Percentiles rank a stretch among this genome's conserved stretches.
phyloP scores from a whole-genome alignment of 2,113 vertebrate species.

The Callithrix jacchus region DNA sequence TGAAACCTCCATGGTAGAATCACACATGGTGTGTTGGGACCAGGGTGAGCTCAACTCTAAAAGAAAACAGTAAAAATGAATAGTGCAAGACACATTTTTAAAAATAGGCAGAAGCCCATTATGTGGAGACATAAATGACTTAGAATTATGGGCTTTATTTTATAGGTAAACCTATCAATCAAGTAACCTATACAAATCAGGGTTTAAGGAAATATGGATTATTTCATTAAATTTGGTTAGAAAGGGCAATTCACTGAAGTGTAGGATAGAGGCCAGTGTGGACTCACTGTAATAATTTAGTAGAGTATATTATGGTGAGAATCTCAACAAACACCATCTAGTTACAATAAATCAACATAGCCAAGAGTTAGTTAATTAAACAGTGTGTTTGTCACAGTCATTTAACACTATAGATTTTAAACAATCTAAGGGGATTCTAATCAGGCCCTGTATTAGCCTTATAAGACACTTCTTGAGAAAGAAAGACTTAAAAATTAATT shows the following conservation, averaged over 20 bases:
- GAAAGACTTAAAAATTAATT: constrained; percentile 27
- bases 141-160: neutral
- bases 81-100: neutral
- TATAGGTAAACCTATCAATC: neutral
- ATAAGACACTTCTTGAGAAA: neutral
- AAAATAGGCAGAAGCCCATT: neutral
- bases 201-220: neutral
- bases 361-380: neutral
- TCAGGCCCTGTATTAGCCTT: neutral
- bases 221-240: neutral
- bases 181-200: neutral
- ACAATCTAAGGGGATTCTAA: neutral
- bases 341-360: neutral
- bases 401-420: neutral
- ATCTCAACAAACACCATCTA: neutral
- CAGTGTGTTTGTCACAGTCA: neutral
- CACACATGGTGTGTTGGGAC: no score
- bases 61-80: neutral
- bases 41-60: neutral
- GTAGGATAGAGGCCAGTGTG: neutral
- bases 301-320: neutral
- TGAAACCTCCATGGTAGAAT: neutral
- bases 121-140: neutral
- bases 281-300: neutral
- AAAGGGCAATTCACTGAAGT: neutral